phyloP scores from a whole-genome alignment of 2,113 vertebrate species.

The Chroicocephalus ridibundus region DNA sequence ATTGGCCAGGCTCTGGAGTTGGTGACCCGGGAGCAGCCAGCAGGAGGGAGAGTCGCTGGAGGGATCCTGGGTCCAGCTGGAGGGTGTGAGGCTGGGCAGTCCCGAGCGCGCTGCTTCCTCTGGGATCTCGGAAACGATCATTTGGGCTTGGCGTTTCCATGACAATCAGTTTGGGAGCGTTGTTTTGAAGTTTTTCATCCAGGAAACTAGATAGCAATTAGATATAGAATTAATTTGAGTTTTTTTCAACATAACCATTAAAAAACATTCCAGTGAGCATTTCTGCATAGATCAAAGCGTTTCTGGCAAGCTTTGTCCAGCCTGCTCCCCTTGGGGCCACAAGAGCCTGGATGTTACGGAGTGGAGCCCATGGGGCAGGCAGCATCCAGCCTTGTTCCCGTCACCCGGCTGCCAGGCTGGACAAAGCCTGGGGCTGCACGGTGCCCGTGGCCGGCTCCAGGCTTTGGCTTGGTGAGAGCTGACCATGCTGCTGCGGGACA shows the following conservation, averaged over 20 bases:
- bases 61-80: neutral
- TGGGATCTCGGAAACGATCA: neutral
- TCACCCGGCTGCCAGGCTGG: neutral
- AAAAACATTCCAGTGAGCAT: neutral
- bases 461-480: neutral
- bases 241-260: neutral
- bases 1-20: neutral
- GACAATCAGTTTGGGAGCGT: neutral
- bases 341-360: neutral
- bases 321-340: neutral
- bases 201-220: neutral
- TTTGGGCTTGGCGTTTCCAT: neutral
- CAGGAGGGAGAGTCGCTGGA: neutral
- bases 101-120: neutral
- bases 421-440: fast-evolving
- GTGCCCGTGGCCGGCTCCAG: neutral
- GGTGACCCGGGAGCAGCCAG: neutral
- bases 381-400: neutral
- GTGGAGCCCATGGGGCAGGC: neutral
- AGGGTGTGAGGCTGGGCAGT: neutral
- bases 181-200: neutral
- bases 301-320: neutral
- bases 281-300: neutral
- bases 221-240: neutral
- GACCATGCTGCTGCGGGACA: neutral